Percentiles rank a stretch among this genome's conserved stretches.
Evolutionary conservation across 1,140 invertebrate species (phyloP).

Genomic region (Heliconius melpomene): DNA sequence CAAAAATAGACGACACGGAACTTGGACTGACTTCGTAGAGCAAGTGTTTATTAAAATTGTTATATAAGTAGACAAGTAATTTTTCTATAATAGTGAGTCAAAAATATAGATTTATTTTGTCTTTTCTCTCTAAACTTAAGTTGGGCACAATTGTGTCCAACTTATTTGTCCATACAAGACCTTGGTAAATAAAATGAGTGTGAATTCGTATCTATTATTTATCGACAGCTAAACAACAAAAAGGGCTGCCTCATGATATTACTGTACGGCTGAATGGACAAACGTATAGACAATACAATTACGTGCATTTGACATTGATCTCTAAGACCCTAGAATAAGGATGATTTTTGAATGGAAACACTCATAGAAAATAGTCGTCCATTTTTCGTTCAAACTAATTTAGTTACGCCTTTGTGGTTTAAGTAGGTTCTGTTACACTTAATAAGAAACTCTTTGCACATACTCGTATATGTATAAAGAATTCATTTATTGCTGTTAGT

Average conservation of each 20-base stretch:
- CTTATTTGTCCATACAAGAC: background rate
- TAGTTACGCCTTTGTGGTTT: conserved; percentile 9
- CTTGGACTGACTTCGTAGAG: too few relatives aligned
- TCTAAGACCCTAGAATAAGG: background rate
- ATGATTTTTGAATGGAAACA: background rate
- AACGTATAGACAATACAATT: conserved; percentile 1
- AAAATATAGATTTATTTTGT: too few relatives aligned
- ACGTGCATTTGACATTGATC: background rate
- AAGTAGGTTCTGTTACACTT: conserved; percentile 7
- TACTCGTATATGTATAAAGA: background rate
- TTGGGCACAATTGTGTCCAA: too few relatives aligned
- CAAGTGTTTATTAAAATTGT: too few relatives aligned
- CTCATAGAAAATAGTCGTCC: conserved; percentile 9
- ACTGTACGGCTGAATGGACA: conserved; percentile 12
- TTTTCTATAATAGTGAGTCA: too few relatives aligned
- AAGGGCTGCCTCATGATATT: conserved; percentile 14
- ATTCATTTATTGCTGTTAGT: background rate
- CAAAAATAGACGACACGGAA: too few relatives aligned
- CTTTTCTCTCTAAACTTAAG: too few relatives aligned
- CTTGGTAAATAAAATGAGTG: background rate
- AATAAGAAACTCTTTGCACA: background rate
- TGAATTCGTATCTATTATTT: conserved; percentile 16
- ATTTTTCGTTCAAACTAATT: conserved; percentile 12
- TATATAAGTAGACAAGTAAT: too few relatives aligned
- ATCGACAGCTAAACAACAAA: conserved; percentile 18